Percentiles rank a stretch among this genome's conserved stretches.
phyloP scores from a whole-genome alignment of 1,140 invertebrate genomes.

The Pentalonia nigronervosa region DNA sequence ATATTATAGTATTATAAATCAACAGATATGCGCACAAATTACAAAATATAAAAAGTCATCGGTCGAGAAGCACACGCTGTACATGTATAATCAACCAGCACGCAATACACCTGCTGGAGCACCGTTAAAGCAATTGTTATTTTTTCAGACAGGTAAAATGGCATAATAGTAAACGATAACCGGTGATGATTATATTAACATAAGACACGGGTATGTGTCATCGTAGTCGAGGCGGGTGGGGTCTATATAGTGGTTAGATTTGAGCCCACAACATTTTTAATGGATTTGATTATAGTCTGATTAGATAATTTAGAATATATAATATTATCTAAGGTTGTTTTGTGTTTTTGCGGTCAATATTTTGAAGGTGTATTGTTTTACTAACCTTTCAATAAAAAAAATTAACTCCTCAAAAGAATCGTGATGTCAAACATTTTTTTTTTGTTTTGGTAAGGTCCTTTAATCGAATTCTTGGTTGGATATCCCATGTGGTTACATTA shows the following conservation, averaged over 20 bases:
- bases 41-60: not conserved
- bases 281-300: not conserved
- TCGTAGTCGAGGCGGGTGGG: not conserved
- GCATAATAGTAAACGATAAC: not conserved
- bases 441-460: no score
- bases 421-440: not conserved
- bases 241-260: not conserved
- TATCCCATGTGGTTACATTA: no score
- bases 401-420: not conserved
- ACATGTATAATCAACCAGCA: not conserved
- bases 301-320: not conserved
- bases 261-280: not conserved
- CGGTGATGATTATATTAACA: not conserved
- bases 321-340: not conserved
- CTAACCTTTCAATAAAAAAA: not conserved
- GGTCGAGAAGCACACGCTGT: not conserved
- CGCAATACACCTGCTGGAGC: not conserved
- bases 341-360: not conserved
- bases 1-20: not conserved
- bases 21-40: not conserved
- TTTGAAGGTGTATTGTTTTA: not conserved
- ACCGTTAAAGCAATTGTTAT: not conserved
- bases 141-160: not conserved
- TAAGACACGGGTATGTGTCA: not conserved
- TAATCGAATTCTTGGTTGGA: no score